These are phyloP conservation scores for Tholera decimalis DNA, from an alignment of 2,888 invertebrate genomes.

Conservation along the genomic window DNA sequence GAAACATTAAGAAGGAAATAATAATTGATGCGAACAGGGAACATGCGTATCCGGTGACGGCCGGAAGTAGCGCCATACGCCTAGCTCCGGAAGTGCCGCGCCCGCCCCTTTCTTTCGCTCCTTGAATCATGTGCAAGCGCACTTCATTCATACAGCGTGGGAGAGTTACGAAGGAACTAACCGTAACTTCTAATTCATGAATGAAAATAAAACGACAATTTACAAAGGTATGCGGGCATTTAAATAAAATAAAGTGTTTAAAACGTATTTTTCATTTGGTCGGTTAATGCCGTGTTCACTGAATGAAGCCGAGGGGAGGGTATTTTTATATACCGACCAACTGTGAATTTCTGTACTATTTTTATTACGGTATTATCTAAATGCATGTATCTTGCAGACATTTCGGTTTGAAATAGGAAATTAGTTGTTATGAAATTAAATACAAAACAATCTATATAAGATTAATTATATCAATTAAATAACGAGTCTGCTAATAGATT, in stretches of 20 bases:
- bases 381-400: slow-evolving; percentile 44
- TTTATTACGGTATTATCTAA: slow-evolving; percentile 66
- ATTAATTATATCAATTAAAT: not conserved
- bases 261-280: slow-evolving; percentile 73
- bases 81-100: slow-evolving; percentile 86
- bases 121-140: slow-evolving; percentile 73
- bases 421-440: not conserved
- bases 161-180: slow-evolving; percentile 82
- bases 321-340: slow-evolving; percentile 79
- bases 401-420: slow-evolving; percentile 12
- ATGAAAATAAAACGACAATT: slow-evolving; percentile 83
- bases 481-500: not conserved
- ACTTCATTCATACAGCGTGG: slow-evolving; percentile 85
- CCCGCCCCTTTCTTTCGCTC: slow-evolving; percentile 88
- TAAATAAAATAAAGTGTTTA: slow-evolving; percentile 76
- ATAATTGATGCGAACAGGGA: slow-evolving; percentile 87
- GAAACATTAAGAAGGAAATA: slow-evolving; percentile 88
- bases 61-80: slow-evolving; percentile 87
- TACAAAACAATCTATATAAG: not conserved
- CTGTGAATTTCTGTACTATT: slow-evolving; percentile 72
- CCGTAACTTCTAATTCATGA: slow-evolving; percentile 83
- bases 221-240: slow-evolving; percentile 72
- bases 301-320: slow-evolving; percentile 78
- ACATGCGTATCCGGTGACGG: slow-evolving; percentile 86
- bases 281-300: slow-evolving; percentile 73